Percentiles rank a stretch among this genome's conserved stretches.
Evolutionary conservation across 2,113 vertebrate genomes (phyloP).

Genomic region (Lynx canadensis): DNA sequence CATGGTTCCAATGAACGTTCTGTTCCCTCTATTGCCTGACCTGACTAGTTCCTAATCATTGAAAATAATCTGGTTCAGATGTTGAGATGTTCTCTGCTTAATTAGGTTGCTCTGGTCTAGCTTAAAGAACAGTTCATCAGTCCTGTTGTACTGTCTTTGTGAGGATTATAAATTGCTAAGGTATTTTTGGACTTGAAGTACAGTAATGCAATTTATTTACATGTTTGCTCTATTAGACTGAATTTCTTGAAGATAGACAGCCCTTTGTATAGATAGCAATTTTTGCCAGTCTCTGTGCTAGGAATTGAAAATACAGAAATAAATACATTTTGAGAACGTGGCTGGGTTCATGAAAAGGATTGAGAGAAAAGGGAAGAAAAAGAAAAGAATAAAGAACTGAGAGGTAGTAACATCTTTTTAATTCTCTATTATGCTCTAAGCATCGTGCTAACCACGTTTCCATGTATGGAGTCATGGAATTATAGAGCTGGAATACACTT

Average conservation of each 20-base stretch:
- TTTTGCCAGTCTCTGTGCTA: background rate
- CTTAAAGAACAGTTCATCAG: background rate
- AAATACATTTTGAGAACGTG: background rate
- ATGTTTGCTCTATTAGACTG: background rate
- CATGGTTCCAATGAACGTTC: background rate
- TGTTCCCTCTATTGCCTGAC: background rate
- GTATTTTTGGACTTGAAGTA: background rate
- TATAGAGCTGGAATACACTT: background rate
- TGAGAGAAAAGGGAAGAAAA: background rate
- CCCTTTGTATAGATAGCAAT: background rate
- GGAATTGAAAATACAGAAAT: background rate
- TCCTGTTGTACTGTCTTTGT: background rate
- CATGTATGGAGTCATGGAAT: background rate
- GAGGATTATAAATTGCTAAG: constrained; percentile 16
- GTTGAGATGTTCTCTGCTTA: constrained; percentile 19
- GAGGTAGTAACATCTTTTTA: background rate
- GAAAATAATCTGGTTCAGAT: background rate
- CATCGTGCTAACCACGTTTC: background rate
- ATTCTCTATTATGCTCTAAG: background rate
- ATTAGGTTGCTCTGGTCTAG: constrained; percentile 9
- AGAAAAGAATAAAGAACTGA: background rate
- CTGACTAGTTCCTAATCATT: background rate
- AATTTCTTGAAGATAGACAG: background rate
- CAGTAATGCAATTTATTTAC: constrained; percentile 23
- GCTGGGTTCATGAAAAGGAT: background rate